Conservation (phyloP, 2,888 invertebrate species). For the Synanthedon vespiformis region DNA sequence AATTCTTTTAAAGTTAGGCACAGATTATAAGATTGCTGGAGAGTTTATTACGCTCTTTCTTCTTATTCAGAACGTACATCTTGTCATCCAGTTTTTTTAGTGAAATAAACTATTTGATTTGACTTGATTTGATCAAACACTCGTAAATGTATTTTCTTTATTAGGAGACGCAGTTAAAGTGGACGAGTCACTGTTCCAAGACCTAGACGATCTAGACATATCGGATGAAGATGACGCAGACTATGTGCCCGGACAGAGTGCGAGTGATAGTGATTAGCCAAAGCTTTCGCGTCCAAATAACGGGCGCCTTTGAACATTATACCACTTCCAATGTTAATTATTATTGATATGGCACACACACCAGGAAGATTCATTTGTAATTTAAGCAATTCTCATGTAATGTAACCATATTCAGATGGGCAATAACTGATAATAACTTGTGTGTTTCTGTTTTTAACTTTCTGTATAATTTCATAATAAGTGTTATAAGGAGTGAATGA, state of each 20-base stretch:
- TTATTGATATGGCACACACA: not conserved
- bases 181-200: conserved; percentile 93
- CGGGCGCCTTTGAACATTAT: not conserved
- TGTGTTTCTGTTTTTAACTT: no score
- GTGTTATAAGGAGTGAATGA: no score
- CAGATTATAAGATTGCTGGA: no score
- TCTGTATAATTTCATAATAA: no score
- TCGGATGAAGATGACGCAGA: conserved; percentile 77
- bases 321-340: not conserved
- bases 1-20: no score
- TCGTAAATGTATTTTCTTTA: not conserved
- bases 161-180: conserved; percentile 86
- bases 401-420: no score
- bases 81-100: no score
- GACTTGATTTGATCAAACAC: not conserved
- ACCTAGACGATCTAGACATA: conserved; percentile 84
- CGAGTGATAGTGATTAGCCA: conserved; percentile 54
- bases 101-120: no score
- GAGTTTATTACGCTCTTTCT: no score
- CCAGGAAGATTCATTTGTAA: no score
- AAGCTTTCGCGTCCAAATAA: conserved; percentile 3
- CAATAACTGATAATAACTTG: no score
- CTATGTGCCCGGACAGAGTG: conserved; percentile 71
- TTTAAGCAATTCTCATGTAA: not conserved
- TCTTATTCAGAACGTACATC: no score